These are phyloP conservation scores for Leptobrachium leishanense DNA, from an alignment of 2,113 vertebrate genomes.

Conservation along the genomic window DNA sequence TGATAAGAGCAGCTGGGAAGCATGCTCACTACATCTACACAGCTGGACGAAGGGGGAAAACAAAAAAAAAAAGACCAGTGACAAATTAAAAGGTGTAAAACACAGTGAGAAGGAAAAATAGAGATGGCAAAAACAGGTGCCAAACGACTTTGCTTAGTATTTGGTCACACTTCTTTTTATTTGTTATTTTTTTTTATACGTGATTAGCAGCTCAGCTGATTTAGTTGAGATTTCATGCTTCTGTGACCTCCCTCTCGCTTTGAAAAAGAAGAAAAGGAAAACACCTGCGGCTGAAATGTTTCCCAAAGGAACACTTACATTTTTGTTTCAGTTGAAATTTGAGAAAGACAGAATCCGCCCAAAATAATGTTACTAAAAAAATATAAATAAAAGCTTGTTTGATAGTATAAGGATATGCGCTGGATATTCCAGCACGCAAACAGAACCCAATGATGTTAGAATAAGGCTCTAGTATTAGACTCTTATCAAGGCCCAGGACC, in stretches of 20 bases:
- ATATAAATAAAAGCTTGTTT: too few relatives aligned
- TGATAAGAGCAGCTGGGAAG: constrained; percentile 63
- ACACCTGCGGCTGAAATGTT: constrained; percentile 63
- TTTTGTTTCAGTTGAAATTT: not conserved
- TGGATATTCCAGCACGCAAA: too few relatives aligned
- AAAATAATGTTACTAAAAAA: too few relatives aligned
- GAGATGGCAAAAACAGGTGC: constrained; percentile 84
- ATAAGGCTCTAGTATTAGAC: too few relatives aligned
- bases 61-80: constrained; percentile 45
- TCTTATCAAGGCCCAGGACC: too few relatives aligned
- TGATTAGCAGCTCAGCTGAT: constrained; percentile 63
- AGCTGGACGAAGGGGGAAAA: constrained; percentile 60
- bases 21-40: constrained; percentile 54
- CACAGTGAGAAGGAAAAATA: constrained; percentile 68
- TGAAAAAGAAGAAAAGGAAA: constrained; percentile 54
- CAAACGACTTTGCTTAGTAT: constrained; percentile 62
- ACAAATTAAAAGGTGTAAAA: constrained; percentile 72
- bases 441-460: too few relatives aligned
- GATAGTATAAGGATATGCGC: too few relatives aligned
- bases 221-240: constrained; percentile 67
- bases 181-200: constrained; percentile 44
- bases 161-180: constrained; percentile 62
- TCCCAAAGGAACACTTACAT: constrained; percentile 37
- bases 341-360: not conserved
- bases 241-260: constrained; percentile 60